phyloP scores from a whole-genome alignment of 2,113 vertebrate genomes.

The Herpetotheres cachinnans region DNA sequence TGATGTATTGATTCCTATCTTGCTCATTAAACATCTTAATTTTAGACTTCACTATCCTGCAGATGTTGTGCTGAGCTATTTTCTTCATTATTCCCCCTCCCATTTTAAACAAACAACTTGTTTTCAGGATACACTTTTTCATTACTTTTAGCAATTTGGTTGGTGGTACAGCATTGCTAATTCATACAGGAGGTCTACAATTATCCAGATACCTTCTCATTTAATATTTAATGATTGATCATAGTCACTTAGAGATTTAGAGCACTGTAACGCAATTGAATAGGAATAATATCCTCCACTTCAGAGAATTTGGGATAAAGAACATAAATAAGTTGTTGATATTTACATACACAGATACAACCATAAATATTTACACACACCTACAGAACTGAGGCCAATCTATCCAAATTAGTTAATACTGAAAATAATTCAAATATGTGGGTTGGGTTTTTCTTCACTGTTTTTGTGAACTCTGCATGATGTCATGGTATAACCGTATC shows the following conservation, averaged over 20 bases:
- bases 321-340: neutral
- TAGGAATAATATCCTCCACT: neutral
- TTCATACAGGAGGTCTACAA: neutral
- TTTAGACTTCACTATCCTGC: neutral
- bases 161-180: neutral
- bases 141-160: neutral
- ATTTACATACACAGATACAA: neutral
- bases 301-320: neutral
- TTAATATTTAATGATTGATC: neutral
- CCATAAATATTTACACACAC: neutral
- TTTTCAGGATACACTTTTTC: neutral
- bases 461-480: neutral
- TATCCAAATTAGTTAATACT: neutral
- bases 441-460: fast-evolving
- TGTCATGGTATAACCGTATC: neutral
- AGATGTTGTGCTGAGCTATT: neutral
- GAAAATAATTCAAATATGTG: neutral
- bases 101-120: neutral
- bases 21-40: neutral
- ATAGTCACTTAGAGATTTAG: neutral
- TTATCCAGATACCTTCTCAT: neutral
- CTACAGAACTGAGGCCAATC: neutral
- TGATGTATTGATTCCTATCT: neutral
- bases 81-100: neutral
- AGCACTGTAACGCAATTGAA: neutral